phyloP scores from a whole-genome alignment of 1,140 invertebrate genomes.

The Cardiocondyla obscurior region DNA sequence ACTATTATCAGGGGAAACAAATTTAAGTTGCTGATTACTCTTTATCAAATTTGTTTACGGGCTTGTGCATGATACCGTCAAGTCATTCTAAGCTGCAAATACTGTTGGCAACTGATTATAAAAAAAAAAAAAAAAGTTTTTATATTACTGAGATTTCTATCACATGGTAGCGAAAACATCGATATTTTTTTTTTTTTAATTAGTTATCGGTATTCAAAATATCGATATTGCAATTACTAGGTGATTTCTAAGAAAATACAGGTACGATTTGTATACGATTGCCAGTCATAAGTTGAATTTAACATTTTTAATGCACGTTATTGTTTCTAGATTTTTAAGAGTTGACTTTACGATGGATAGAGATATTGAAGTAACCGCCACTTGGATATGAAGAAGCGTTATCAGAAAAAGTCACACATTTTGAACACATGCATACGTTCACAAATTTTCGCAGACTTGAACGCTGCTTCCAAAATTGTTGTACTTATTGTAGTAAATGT shows the following conservation, averaged over 20 bases:
- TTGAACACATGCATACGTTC: not conserved
- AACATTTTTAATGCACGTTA: no score
- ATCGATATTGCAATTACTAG: slow-evolving; percentile 8
- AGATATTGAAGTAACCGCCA: not conserved
- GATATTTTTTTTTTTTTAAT: no score
- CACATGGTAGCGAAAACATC: not conserved
- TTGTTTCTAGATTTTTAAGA: not conserved
- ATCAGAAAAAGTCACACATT: not conserved
- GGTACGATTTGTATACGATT: slow-evolving; percentile 24
- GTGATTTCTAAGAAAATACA: slow-evolving; percentile 1
- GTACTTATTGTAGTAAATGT: not conserved
- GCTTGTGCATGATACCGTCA: not conserved
- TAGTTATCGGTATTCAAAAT: not conserved
- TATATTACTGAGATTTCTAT: slow-evolving; percentile 1
- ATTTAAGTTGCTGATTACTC: not conserved
- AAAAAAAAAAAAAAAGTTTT: slow-evolving; percentile 8
- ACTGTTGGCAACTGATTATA: not conserved
- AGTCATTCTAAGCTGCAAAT: not conserved
- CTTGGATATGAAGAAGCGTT: not conserved
- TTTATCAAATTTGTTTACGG: slow-evolving; percentile 17
- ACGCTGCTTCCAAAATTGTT: not conserved
- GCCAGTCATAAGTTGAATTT: slow-evolving; percentile 19
- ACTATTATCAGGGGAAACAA: not conserved
- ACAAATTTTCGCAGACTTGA: not conserved
- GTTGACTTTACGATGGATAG: not conserved